Conservation (phyloP, 2,797 vertebrate genomes). For the Phyllotis vaccarum region DNA sequence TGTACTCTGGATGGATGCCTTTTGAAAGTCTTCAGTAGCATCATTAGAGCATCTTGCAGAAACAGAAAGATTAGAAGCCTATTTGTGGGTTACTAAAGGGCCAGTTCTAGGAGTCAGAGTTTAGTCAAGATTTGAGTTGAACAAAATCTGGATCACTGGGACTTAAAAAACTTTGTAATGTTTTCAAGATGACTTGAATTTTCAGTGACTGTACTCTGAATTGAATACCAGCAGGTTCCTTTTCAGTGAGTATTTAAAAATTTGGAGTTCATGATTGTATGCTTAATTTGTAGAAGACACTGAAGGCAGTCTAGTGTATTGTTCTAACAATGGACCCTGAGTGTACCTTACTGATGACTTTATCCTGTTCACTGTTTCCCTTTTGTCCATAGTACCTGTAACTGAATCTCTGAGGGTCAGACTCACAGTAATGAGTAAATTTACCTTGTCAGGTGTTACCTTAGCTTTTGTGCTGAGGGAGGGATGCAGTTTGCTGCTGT, state of each 20-base stretch:
- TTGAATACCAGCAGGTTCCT: background rate
- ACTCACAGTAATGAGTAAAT: background rate
- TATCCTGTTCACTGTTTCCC: background rate
- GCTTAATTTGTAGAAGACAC: background rate
- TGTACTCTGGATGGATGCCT: background rate
- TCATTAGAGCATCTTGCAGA: background rate
- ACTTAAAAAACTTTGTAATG: slow-evolving; percentile 15
- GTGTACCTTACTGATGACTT: background rate
- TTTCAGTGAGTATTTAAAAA: background rate
- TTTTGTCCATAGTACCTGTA: background rate
- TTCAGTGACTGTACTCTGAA: background rate
- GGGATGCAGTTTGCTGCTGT: background rate
- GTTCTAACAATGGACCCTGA: background rate
- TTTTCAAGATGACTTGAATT: background rate
- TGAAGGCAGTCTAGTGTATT: background rate
- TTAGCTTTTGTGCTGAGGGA: background rate
- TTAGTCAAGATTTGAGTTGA: slow-evolving; percentile 18
- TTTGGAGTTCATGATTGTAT: background rate
- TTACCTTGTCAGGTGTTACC: background rate
- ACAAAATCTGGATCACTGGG: background rate
- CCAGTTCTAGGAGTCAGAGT: background rate
- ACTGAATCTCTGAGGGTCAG: background rate
- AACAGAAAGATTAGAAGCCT: slow-evolving; percentile 25
- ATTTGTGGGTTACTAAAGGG: background rate
- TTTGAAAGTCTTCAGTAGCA: background rate